Conservation (phyloP, 2,888 invertebrate genomes). For the Acronicta psi region DNA sequence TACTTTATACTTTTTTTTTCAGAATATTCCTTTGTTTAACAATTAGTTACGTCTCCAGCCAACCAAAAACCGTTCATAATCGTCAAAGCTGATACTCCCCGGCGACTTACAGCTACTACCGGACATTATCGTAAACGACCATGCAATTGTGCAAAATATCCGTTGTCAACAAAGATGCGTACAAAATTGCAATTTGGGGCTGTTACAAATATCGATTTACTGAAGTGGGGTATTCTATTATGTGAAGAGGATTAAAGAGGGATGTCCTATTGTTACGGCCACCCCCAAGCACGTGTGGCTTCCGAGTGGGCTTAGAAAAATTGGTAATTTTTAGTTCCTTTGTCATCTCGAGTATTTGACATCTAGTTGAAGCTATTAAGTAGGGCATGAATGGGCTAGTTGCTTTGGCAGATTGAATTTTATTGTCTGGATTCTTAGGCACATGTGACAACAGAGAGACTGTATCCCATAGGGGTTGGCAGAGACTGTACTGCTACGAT, state of each 20-base stretch:
- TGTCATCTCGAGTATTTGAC: slow-evolving; percentile 27
- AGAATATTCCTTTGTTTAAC: background rate
- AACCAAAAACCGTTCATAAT: background rate
- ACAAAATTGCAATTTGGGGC: slow-evolving; percentile 39
- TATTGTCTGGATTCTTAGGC: no score
- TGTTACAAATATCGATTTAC: slow-evolving; percentile 49
- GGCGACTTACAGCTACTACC: background rate
- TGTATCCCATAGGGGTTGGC: no score
- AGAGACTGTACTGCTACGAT: no score
- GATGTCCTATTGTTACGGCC: slow-evolving; percentile 56
- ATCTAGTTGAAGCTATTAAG: slow-evolving; percentile 2
- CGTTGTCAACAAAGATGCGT: slow-evolving; percentile 19
- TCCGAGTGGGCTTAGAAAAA: slow-evolving; percentile 37
- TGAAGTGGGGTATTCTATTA: slow-evolving; percentile 52
- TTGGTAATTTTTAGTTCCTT: slow-evolving; percentile 37
- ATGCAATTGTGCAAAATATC: slow-evolving; percentile 21
- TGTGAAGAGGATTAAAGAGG: slow-evolving; percentile 54
- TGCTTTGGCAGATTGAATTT: no score
- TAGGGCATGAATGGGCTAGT: slow-evolving; percentile 16
- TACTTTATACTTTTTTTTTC: background rate
- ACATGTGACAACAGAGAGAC: no score
- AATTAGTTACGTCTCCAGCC: background rate
- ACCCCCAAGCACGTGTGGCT: slow-evolving; percentile 46
- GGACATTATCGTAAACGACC: slow-evolving; percentile 11
- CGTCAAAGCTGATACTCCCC: background rate